A percentile compares a stretch with the other conserved stretches of the same genome.
phyloP scores from a whole-genome alignment of 2,797 vertebrate genomes.

The Knipowitschia caucasica region DNA sequence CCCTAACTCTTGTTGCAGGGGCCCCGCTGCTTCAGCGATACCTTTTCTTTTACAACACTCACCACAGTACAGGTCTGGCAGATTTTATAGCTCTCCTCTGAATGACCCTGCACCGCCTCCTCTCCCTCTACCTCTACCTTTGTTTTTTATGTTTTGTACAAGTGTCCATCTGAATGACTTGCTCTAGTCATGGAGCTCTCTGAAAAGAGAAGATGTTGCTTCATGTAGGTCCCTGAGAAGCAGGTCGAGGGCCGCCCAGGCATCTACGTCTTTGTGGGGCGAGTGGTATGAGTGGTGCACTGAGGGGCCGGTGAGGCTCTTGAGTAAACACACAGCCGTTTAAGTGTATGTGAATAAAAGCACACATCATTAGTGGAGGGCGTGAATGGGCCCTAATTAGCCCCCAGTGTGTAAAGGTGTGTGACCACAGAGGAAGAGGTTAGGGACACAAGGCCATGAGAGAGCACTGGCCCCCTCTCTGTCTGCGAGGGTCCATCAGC shows the following conservation, averaged over 20 bases:
- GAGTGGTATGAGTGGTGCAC: conserved; percentile 59
- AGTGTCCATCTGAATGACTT: conserved; percentile 63
- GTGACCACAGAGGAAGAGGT: conserved; percentile 57
- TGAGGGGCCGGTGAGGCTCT: conserved; percentile 60
- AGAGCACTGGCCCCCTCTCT: conserved; percentile 46
- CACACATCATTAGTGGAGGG: conserved; percentile 73
- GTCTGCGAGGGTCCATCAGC: conserved; percentile 67
- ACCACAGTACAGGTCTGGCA: conserved; percentile 56
- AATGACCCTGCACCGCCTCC: conserved; percentile 60
- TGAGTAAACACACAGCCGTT: conserved; percentile 75
- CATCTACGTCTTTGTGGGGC: conserved; percentile 52
- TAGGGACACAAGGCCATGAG: conserved; percentile 58
- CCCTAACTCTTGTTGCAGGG: conserved; percentile 78
- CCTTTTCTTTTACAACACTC: conserved; percentile 70
- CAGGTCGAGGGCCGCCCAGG: conserved; percentile 44
- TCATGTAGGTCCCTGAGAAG: conserved; percentile 46
- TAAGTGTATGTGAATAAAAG: conserved; percentile 77
- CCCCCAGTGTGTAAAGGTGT: conserved; percentile 48
- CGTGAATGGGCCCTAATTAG: conserved; percentile 82
- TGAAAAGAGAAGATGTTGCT: conserved; percentile 48
- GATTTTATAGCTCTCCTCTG: conserved; percentile 74
- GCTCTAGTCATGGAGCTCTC: conserved; percentile 50
- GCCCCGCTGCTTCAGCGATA: conserved; percentile 70
- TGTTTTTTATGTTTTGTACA: conserved; percentile 58
- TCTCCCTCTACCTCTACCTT: conserved; percentile 49